These are phyloP conservation scores for Helicorthomorpha holstii DNA, from an alignment of 1,140 invertebrate species.

Conservation along the genomic window DNA sequence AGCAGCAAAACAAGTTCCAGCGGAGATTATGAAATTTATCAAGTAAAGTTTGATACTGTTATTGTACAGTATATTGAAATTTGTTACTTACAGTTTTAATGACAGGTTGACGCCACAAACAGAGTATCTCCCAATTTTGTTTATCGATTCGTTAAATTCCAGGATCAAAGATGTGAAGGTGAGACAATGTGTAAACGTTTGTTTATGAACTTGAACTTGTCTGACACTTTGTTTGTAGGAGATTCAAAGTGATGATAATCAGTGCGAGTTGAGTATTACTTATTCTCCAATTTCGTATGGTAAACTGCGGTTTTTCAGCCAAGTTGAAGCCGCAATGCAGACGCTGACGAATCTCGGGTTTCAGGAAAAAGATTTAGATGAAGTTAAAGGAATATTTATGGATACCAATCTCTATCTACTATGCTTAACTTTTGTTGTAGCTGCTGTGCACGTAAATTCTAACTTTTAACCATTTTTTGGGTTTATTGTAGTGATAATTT, in stretches of 20 bases:
- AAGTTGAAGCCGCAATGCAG: constrained; percentile 60
- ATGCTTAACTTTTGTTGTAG: constrained; percentile 78
- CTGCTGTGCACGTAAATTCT: constrained; percentile 86
- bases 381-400: constrained; percentile 88
- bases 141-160: constrained; percentile 62
- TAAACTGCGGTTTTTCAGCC: constrained; percentile 44
- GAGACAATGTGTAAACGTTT: constrained; percentile 16
- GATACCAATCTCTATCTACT: constrained; percentile 89
- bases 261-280: constrained; percentile 21
- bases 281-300: constrained; percentile 33
- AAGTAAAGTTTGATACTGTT: constrained; percentile 9
- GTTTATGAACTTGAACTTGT: not conserved
- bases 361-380: constrained; percentile 82
- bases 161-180: constrained; percentile 50
- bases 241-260: constrained; percentile 12
- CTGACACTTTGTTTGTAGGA: constrained; percentile 5
- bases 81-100: constrained; percentile 23
- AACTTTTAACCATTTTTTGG: not conserved
- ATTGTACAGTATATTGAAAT: no score
- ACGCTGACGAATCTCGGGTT: constrained; percentile 51
- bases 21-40: constrained; percentile 10
- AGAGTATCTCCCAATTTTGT: constrained; percentile 64
- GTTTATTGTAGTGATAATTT: no score
- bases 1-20: not conserved
- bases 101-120: constrained; percentile 30